Evolutionary conservation across 1,140 invertebrate genomes (phyloP).

Genomic region (Aphelenchoides fujianensis): DNA sequence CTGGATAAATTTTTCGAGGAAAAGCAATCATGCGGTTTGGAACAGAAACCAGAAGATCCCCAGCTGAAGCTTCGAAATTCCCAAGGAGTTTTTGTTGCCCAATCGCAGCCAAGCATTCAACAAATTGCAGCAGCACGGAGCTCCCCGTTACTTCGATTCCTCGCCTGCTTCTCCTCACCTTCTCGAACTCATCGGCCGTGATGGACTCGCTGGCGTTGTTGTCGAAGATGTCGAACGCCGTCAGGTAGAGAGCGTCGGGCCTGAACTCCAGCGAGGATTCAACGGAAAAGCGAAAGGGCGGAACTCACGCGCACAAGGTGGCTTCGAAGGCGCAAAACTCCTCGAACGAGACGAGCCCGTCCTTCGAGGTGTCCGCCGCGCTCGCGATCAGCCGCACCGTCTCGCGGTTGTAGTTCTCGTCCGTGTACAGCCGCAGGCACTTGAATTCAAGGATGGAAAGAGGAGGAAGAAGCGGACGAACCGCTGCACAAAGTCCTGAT

Average conservation of each 20-base stretch:
- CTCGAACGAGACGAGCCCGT: slow-evolving; percentile 91
- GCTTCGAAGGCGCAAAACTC: slow-evolving; percentile 98
- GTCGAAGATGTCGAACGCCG: slow-evolving; percentile 97
- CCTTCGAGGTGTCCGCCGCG: slow-evolving; percentile 93
- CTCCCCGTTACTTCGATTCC: too few species aligned
- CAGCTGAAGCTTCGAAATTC: too few species aligned
- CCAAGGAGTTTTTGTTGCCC: too few species aligned
- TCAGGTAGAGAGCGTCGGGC: slow-evolving; percentile 87
- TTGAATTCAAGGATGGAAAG: slow-evolving; percentile 61
- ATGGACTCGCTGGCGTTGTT: slow-evolving; percentile 93
- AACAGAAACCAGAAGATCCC: too few species aligned
- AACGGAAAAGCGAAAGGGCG: not conserved
- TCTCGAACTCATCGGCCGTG: slow-evolving; percentile 74
- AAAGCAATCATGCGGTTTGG: too few species aligned
- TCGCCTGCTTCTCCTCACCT: too few species aligned
- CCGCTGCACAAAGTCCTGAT: slow-evolving; percentile 80
- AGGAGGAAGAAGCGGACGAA: slow-evolving; percentile 20
- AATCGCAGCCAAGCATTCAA: too few species aligned
- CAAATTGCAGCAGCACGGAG: slow-evolving; percentile 11
- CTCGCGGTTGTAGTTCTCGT: slow-evolving; percentile 78
- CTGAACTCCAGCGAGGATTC: too few species aligned
- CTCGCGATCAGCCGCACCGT: slow-evolving; percentile 85
- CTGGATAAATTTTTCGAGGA: too few species aligned
- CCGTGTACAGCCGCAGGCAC: slow-evolving; percentile 82
- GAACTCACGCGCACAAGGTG: slow-evolving; percentile 73